Base-by-base conservation (phyloP, 2,888 invertebrate genomes). In the Lutraria lutraria region DNA sequence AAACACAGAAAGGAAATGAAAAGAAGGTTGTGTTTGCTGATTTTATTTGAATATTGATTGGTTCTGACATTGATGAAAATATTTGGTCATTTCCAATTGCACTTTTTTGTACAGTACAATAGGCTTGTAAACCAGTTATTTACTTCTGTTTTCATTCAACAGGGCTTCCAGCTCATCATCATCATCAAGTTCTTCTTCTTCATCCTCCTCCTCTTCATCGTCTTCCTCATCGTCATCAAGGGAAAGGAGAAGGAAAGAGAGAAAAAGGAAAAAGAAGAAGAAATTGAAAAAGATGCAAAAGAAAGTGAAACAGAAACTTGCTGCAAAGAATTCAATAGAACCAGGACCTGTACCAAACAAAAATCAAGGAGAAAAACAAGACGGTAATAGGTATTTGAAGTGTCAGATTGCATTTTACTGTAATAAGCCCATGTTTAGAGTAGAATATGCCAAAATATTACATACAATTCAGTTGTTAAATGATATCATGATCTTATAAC, bases 221-320 rank as follows among this genome's bases (percentile, higher is more conserved):
- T 93, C 94, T 34, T 93, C 93, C 43, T 93, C 93, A 86, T 90
- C 90, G 25, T 92, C 92, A 60, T 90, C 90, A 56, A 92, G 91
- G 8, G 76, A 80, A 82, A 85, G 87, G 82, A 88, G 83, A 85
- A 92, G 85, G 79, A 86, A 86, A 83, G 89, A 89, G 87, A 89
- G 92, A 84, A 92, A 90, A 82, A 94, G 92, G 85, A 92, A 93
- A 83, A 92, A 92, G 85, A 93, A 93, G 83, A 93, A 91, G 82
- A 94, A 94, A 84, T 90, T 89, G 81, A 92, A 91, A 54, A 90
- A 92, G 72, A 93, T 92, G 79, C 72, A 89, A 83, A 92, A 91
- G 86, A 91, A 93, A 87, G 91, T 91, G 80, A 91, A 88, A 54
- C 87, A 88, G 81, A 90, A 90, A 84, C 29, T 53, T 68, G 54